These are phyloP conservation scores for Cephus pulcher DNA, from an alignment of 2,888 invertebrate species.

Conservation along the genomic window DNA sequence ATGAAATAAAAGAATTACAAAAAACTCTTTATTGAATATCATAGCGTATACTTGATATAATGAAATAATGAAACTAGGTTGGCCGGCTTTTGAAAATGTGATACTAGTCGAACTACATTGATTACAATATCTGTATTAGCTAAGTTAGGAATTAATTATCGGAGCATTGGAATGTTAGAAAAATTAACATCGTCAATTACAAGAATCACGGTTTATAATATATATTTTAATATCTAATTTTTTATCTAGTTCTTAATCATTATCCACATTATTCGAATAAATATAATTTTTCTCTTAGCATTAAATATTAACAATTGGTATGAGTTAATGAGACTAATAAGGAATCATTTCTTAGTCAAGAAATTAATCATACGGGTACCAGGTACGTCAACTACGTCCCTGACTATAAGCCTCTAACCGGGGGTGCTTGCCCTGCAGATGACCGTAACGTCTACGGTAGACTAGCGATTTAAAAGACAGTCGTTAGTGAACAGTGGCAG, in stretches of 20 bases:
- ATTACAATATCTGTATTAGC: too few species aligned
- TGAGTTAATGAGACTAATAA: not conserved
- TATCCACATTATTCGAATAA: not conserved
- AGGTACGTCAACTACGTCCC: not conserved
- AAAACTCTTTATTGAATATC: not conserved
- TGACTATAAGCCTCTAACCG: constrained; percentile 47
- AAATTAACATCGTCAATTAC: not conserved
- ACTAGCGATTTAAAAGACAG: constrained; percentile 41
- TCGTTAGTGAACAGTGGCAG: constrained; percentile 28
- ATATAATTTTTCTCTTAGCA: not conserved
- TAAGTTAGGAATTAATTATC: too few species aligned
- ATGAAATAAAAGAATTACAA: not conserved
- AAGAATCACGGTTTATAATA: not conserved
- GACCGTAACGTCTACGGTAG: constrained; percentile 50
- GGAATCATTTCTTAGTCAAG: not conserved
- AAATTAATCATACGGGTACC: not conserved
- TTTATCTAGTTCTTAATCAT: not conserved
- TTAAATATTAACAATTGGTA: not conserved
- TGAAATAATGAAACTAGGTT: not conserved
- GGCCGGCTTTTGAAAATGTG: too few species aligned
- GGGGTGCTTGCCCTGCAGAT: constrained; percentile 60
- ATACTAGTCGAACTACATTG: too few species aligned
- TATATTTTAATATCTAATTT: not conserved
- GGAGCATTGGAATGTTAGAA: too few species aligned
- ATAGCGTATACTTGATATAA: not conserved